phyloP scores from a whole-genome alignment of 2,888 invertebrate genomes.

The Zele albiditarsus region DNA sequence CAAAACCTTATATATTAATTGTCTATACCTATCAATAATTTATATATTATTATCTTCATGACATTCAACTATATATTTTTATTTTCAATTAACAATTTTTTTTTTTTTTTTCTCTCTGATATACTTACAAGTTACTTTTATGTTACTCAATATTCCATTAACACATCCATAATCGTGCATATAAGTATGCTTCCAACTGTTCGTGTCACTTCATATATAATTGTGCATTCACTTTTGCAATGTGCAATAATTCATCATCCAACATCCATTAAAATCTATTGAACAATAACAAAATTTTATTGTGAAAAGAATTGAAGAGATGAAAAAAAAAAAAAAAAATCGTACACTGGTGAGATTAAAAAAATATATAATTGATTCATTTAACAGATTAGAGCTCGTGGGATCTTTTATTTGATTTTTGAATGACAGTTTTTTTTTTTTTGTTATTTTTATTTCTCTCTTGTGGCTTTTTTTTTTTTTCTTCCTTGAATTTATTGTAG shows the following conservation, averaged over 20 bases:
- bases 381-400: background rate
- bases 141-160: constrained; percentile 3
- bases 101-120: background rate
- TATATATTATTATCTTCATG: background rate
- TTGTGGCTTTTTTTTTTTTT: background rate
- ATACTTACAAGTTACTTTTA: background rate
- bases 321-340: background rate
- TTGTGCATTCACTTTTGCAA: background rate
- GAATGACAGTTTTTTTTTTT: background rate
- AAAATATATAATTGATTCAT: background rate
- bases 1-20: background rate
- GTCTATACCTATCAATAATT: background rate
- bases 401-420: background rate
- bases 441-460: background rate
- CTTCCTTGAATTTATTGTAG: background rate
- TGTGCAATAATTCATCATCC: background rate
- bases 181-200: background rate
- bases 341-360: background rate
- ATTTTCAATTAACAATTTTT: no score
- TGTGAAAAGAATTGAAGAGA: background rate
- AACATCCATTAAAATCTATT: background rate
- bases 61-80: no score
- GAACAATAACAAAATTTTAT: background rate
- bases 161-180: background rate
- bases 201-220: background rate